These are phyloP conservation scores for Eilema sororculum DNA, from an alignment of 2,888 invertebrate species.

Conservation along the genomic window DNA sequence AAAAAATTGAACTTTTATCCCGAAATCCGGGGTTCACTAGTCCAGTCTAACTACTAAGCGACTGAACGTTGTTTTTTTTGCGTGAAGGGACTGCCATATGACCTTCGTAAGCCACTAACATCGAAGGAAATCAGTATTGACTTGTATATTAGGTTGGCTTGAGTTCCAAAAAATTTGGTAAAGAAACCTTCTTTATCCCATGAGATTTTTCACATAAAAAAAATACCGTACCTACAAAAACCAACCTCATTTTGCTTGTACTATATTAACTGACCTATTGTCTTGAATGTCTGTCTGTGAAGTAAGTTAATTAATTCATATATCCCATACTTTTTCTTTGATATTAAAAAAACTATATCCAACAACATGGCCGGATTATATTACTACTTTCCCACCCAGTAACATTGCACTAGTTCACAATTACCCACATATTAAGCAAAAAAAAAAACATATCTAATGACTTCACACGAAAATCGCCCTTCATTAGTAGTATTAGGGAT, in stretches of 20 bases:
- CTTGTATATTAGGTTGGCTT: too few relatives aligned
- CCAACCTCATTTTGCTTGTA: not conserved
- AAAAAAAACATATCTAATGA: not conserved
- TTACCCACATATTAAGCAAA: constrained; percentile 40
- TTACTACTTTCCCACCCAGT: constrained; percentile 55
- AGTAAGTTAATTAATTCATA: constrained; percentile 1
- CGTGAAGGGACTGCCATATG: too few relatives aligned
- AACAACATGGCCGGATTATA: constrained; percentile 48
- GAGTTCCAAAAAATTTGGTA: too few relatives aligned
- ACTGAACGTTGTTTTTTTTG: too few relatives aligned
- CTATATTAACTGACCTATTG: not conserved
- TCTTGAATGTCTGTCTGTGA: not conserved
- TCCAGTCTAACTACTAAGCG: too few relatives aligned
- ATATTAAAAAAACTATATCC: constrained; percentile 8
- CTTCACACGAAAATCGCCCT: not conserved
- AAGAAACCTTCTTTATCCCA: not conserved
- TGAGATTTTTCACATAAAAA: not conserved
- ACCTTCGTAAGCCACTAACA: too few relatives aligned
- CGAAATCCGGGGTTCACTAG: too few relatives aligned
- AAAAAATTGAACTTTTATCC: too few relatives aligned
- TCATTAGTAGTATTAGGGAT: not conserved
- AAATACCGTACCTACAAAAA: not conserved
- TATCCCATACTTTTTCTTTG: constrained; percentile 15
- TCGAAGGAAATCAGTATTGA: too few relatives aligned
- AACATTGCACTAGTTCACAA: constrained; percentile 43